Evolutionary conservation across 2,888 invertebrate species (phyloP).

Genomic region (Cartodere bifasciata): DNA sequence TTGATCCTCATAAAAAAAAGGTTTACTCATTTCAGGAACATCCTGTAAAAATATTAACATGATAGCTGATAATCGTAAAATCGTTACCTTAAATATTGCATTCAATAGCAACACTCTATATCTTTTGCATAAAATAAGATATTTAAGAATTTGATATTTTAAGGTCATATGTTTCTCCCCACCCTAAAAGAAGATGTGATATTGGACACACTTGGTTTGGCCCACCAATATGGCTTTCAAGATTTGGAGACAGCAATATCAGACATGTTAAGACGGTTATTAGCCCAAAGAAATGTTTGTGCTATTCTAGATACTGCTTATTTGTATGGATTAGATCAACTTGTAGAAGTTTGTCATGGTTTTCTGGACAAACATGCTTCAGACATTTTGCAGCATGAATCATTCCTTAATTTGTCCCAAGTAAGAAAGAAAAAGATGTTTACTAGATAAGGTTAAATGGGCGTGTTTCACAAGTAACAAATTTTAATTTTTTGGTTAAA

Average conservation of each 20-base stretch:
- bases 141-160: constrained; percentile 7
- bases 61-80: too few relatives aligned
- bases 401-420: constrained; percentile 72
- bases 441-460: too few relatives aligned
- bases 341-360: constrained; percentile 70
- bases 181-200: constrained; percentile 55
- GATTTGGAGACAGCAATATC: constrained; percentile 87
- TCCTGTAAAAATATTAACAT: too few relatives aligned
- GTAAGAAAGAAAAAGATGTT: too few relatives aligned
- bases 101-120: too few relatives aligned
- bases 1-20: too few relatives aligned
- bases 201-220: constrained; percentile 66
- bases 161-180: constrained; percentile 54
- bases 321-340: constrained; percentile 51
- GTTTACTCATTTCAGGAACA: too few relatives aligned
- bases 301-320: constrained; percentile 88
- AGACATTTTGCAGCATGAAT: constrained; percentile 72
- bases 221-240: constrained; percentile 91
- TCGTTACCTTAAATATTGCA: constrained; percentile 8
- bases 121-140: too few relatives aligned
- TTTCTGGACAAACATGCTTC: constrained; percentile 85
- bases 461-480: too few relatives aligned
- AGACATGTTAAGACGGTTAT: constrained; percentile 78
- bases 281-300: constrained; percentile 83
- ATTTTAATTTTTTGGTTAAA: too few relatives aligned